phyloP scores from a whole-genome alignment of 2,888 invertebrate species.

The Leucozona laternaria region DNA sequence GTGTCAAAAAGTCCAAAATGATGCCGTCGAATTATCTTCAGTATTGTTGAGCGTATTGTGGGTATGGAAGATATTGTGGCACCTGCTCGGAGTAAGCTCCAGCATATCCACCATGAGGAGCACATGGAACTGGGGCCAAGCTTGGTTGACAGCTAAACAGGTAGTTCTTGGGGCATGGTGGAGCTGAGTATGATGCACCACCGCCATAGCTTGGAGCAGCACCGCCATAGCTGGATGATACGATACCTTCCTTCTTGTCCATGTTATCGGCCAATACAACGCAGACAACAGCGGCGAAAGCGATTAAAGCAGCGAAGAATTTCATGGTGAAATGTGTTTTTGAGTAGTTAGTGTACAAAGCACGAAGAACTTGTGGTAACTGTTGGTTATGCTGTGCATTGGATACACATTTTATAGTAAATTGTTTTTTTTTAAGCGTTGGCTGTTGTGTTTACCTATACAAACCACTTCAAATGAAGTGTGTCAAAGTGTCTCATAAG shows the following conservation, averaged over 20 bases:
- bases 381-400: conserved; percentile 4
- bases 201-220: conserved; percentile 75
- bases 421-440: not conserved
- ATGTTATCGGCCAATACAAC: conserved; percentile 77
- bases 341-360: conserved; percentile 22
- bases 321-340: conserved; percentile 77
- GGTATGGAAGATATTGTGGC: conserved; percentile 54
- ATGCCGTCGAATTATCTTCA: not conserved
- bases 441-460: not conserved
- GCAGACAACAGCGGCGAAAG: conserved; percentile 77
- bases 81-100: conserved; percentile 80
- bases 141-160: conserved; percentile 80
- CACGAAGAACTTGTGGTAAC: conserved; percentile 28
- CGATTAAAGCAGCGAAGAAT: conserved; percentile 78
- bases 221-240: conserved; percentile 36
- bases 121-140: conserved; percentile 79
- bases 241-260: conserved; percentile 33
- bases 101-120: conserved; percentile 72
- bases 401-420: conserved; percentile 24
- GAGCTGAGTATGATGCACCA: conserved; percentile 36
- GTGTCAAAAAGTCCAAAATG: not conserved
- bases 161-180: conserved; percentile 79
- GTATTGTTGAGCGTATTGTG: conserved; percentile 27
- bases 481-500: conserved; percentile 8
- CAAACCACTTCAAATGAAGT: not conserved